Conservation (phyloP, 2,797 vertebrate species). For the Meriones psammophilus region DNA sequence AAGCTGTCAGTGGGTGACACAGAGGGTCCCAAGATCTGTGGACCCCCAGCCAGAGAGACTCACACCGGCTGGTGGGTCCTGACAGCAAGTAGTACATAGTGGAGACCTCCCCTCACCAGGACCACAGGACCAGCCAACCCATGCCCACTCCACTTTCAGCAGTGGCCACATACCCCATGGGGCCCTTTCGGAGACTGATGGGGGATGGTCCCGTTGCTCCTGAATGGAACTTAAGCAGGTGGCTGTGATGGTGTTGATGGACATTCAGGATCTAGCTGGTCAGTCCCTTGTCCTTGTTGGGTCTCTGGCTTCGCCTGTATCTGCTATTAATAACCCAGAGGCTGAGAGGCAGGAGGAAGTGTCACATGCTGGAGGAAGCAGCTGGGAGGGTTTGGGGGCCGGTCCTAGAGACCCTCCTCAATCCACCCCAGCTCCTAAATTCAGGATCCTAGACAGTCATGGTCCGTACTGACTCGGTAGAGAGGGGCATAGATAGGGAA, state of each 20-base stretch:
- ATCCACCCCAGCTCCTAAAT: background rate
- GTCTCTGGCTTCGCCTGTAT: background rate
- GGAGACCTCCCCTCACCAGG: too few species aligned
- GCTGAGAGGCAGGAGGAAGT: conserved; percentile 68
- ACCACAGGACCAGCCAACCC: background rate
- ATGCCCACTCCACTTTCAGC: background rate
- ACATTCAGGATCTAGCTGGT: background rate
- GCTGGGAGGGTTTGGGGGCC: background rate
- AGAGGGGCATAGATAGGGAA: background rate
- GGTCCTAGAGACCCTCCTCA: background rate
- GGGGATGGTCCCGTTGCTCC: background rate
- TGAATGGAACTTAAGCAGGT: background rate
- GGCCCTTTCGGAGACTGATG: background rate
- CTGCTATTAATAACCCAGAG: conserved; percentile 76
- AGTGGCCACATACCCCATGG: background rate
- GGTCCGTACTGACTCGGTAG: background rate
- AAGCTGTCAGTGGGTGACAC: accelerated
- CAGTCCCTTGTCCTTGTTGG: background rate
- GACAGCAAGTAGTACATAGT: background rate
- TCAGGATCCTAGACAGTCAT: accelerated
- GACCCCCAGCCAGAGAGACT: background rate
- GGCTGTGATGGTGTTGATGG: conserved; percentile 47
- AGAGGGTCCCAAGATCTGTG: background rate
- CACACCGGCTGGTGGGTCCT: accelerated
- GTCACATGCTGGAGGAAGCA: background rate